Evolutionary conservation across 2,113 vertebrate genomes (phyloP), one percentile per base, ranked within the genome.

Genomic region (Alouatta palliata): DNA sequence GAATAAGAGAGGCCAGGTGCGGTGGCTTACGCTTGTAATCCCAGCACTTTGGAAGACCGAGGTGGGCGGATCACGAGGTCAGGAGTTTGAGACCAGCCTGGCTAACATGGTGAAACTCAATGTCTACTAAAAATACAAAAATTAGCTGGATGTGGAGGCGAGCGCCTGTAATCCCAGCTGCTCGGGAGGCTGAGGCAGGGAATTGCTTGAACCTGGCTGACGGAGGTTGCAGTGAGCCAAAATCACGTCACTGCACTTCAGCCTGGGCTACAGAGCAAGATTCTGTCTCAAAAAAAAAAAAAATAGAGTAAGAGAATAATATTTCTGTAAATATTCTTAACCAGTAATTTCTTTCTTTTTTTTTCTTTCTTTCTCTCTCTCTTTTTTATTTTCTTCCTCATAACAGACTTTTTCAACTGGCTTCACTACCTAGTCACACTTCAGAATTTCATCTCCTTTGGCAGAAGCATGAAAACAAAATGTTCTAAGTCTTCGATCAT

Each of bases 11-110:
- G 12, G 13, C 27, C 30, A 30, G 61, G 27, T 2, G 5, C 5
- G 2, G 61, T 32, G 27, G 61, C 12, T 64, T 5, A 64, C 0
- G 0, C 27, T 6, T 64, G 5, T 64, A 32, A 14, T 64, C 27
- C 61, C 12, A 64, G 61, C 61, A 64, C 27, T 64, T 64, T 64
- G 61, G 61, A 13, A 64, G 27, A 30, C 27, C 5, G 2, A 64
- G 12, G 61, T 0, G 5, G 61, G 61, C 1, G 0, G 61, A 64
- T 64, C 27, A 64, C 2, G 0, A 32, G 61, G 27, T 64, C 27
- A 64, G 27, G 27, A 64, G 61, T 64, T 64, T 64, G 30, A 64
- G 27, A 64, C 27, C 27, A 14, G 27, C 27, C 5, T 64, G 12
- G 12, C 27, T 27, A 32, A 64, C 27, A 64, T 30, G 27, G 12